A percentile compares a stretch with the other conserved stretches of the same genome.
phyloP scores from a whole-genome alignment of 2,797 vertebrate genomes.

The Sebastes nivosus region DNA sequence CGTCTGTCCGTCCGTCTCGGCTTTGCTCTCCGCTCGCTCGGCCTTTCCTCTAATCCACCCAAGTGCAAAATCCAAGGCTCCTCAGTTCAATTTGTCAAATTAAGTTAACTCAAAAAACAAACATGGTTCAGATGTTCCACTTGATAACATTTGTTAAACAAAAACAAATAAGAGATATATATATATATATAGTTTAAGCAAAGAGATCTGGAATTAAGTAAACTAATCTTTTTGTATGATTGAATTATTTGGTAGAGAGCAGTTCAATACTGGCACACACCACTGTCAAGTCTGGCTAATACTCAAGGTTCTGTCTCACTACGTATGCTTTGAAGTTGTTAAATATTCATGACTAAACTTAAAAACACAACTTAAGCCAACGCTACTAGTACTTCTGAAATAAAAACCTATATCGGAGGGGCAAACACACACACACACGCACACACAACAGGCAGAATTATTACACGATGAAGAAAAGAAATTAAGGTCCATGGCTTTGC shows the following conservation, averaged over 20 bases:
- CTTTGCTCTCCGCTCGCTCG: constrained; percentile 4
- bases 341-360: constrained; percentile 73
- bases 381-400: constrained; percentile 72
- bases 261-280: constrained; percentile 86
- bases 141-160: constrained; percentile 71
- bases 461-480: constrained; percentile 54
- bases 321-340: constrained; percentile 68
- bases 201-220: constrained; percentile 83
- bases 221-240: constrained; percentile 78
- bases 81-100: constrained; percentile 70
- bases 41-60: constrained; percentile 61
- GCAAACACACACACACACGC: not conserved
- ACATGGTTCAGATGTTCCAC: constrained; percentile 72
- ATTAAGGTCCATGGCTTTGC: constrained; percentile 87
- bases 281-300: constrained; percentile 82
- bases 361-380: constrained; percentile 69
- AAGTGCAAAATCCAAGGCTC: constrained; percentile 85
- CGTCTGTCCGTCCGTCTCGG: not conserved
- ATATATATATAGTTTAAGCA: constrained; percentile 64
- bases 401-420: constrained; percentile 61
- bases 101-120: constrained; percentile 61
- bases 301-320: constrained; percentile 78
- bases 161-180: constrained; percentile 35
- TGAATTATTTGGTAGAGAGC: constrained; percentile 87
- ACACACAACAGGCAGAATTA: constrained; percentile 42